These are phyloP conservation scores for Ceyx cyanopectus DNA, from an alignment of 2,113 vertebrate species.

Conservation along the genomic window DNA sequence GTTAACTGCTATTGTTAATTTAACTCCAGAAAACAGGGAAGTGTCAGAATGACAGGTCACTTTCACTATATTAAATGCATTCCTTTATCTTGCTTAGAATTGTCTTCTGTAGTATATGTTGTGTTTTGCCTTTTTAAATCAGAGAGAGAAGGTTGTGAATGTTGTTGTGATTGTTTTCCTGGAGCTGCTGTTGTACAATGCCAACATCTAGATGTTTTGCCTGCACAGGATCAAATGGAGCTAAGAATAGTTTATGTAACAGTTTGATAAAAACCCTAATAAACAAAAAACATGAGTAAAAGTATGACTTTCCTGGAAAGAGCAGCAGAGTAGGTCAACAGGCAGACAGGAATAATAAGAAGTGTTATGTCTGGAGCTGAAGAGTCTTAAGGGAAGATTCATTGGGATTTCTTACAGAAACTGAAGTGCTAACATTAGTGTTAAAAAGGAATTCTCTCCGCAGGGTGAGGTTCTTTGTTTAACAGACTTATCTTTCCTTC, in stretches of 20 bases:
- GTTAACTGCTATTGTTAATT: background rate
- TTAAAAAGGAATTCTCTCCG: background rate
- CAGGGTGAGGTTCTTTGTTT: background rate
- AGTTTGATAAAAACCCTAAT: background rate
- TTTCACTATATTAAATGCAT: background rate
- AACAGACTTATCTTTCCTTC: conserved; percentile 3
- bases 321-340: background rate
- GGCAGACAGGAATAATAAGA: background rate
- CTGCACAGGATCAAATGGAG: background rate
- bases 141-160: background rate
- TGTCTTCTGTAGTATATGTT: background rate
- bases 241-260: background rate
- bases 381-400: background rate
- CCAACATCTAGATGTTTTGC: background rate
- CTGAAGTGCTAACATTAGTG: background rate
- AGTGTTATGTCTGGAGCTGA: background rate
- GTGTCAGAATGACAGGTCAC: background rate
- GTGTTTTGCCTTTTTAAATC: background rate
- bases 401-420: background rate
- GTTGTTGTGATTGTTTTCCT: background rate
- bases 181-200: background rate
- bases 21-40: background rate
- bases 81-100: background rate
- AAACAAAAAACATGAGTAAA: background rate
- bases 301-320: background rate